Evolutionary conservation across 1,140 invertebrate species (phyloP).

Genomic region (Trichomalopsis sarcophagae): DNA sequence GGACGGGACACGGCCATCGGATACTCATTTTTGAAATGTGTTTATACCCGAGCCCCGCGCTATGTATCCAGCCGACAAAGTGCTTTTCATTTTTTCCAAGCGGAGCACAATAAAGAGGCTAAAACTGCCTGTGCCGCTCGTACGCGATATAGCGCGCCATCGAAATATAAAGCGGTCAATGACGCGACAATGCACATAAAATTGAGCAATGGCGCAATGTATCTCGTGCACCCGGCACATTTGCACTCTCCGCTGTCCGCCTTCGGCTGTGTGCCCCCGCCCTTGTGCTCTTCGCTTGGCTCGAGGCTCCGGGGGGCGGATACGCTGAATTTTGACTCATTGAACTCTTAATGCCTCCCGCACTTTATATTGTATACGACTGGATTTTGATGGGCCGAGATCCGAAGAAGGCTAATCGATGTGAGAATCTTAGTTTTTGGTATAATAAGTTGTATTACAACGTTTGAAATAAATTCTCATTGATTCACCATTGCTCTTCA

Average conservation of each 20-base stretch:
- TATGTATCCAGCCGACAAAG: not conserved
- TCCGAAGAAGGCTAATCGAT: not conserved
- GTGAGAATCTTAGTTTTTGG: too few species aligned
- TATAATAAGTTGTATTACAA: too few species aligned
- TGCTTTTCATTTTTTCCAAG: conserved; percentile 5
- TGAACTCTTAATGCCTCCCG: not conserved
- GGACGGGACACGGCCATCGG: not conserved
- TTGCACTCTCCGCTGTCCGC: not conserved
- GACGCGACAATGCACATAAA: conserved; percentile 29
- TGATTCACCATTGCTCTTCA: too few species aligned
- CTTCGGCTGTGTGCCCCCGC: not conserved
- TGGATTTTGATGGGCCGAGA: not conserved
- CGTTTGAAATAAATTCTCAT: too few species aligned
- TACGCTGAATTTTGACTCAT: not conserved
- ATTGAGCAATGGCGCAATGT: conserved; percentile 37
- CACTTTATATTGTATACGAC: not conserved
- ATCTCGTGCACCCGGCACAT: conserved; percentile 22
- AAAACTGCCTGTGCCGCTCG: not conserved
- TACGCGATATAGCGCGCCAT: not conserved
- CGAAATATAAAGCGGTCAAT: conserved; percentile 34
- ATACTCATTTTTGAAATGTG: conserved; percentile 30
- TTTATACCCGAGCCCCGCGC: not conserved
- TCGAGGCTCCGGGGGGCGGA: not conserved
- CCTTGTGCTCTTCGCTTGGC: not conserved
- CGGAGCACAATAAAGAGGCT: not conserved